These are phyloP conservation scores for Branchellion lobata DNA, from an alignment of 2,888 invertebrate genomes.

Conservation along the genomic window DNA sequence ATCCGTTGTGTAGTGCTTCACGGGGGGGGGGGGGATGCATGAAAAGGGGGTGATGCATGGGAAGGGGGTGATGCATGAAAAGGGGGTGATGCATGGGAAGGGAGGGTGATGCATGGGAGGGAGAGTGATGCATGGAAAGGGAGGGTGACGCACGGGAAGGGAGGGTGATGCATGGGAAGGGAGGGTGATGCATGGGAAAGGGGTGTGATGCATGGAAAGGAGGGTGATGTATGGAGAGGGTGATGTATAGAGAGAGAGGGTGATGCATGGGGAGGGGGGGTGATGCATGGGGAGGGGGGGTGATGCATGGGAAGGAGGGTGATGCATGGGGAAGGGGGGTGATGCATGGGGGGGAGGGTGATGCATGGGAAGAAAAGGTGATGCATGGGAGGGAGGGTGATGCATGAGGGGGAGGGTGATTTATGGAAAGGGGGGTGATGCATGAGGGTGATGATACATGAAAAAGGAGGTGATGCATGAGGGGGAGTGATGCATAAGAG, in stretches of 20 bases:
- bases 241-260: not conserved
- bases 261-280: not conserved
- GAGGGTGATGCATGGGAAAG: no score
- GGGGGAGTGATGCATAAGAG: not conserved
- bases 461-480: not conserved
- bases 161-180: no score
- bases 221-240: no score
- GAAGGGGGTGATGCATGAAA: not conserved
- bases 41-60: not conserved
- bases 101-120: slow-evolving; percentile 5
- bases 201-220: not conserved
- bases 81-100: not conserved
- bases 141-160: not conserved
- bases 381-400: not conserved
- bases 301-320: no score
- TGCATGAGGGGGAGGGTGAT: not conserved
- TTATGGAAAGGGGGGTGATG: no score
- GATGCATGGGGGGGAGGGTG: not conserved
- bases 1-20: slow-evolving; percentile 35
- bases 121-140: not conserved
- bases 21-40: no score
- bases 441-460: not conserved
- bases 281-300: not conserved
- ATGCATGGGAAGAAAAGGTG: not conserved
- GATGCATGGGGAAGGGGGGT: not conserved